These are phyloP conservation scores for Chelon labrosus DNA, from an alignment of 2,797 vertebrate genomes.

Conservation along the genomic window DNA sequence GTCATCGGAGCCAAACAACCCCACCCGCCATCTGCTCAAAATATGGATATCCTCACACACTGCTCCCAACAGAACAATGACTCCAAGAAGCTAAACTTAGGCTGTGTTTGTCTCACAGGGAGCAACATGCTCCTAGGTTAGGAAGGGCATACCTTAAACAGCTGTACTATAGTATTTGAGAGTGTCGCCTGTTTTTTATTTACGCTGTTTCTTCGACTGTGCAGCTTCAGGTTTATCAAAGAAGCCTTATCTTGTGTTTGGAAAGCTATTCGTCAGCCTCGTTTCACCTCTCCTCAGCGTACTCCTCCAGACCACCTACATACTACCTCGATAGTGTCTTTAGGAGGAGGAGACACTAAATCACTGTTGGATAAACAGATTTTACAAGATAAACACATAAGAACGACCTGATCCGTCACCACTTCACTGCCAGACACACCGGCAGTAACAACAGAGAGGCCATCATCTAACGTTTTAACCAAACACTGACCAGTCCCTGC, in stretches of 20 bases:
- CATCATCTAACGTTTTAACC: background rate
- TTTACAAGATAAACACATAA: conserved; percentile 27
- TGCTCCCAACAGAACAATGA: conserved; percentile 53
- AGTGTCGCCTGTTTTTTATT: background rate
- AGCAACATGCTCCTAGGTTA: conserved; percentile 24
- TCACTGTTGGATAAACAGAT: conserved; percentile 35
- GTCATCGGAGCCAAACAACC: conserved; percentile 67
- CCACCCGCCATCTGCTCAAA: conserved; percentile 75
- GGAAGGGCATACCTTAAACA: conserved; percentile 10
- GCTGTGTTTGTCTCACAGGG: conserved; percentile 37
- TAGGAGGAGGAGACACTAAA: conserved; percentile 18
- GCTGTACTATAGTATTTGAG: conserved; percentile 16
- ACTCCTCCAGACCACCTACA: conserved; percentile 22
- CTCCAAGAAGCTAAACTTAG: conserved; percentile 51
- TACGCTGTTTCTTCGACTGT: background rate
- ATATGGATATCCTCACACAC: conserved; percentile 61
- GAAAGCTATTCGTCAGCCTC: conserved; percentile 28
- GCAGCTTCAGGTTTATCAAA: conserved; percentile 1
- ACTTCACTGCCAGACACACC: background rate
- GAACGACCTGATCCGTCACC: conserved; percentile 3
- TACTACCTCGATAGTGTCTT: conserved; percentile 25
- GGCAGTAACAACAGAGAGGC: conserved; percentile 7
- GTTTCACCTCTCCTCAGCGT: conserved; percentile 15
- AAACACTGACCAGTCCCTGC: background rate
- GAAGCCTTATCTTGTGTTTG: conserved; percentile 12